A percentile compares a stretch with the other conserved stretches of the same genome.
These are phyloP conservation scores for Epinephelus cyanopodus DNA, from an alignment of 2,113 vertebrate species.

Conservation along the genomic window DNA sequence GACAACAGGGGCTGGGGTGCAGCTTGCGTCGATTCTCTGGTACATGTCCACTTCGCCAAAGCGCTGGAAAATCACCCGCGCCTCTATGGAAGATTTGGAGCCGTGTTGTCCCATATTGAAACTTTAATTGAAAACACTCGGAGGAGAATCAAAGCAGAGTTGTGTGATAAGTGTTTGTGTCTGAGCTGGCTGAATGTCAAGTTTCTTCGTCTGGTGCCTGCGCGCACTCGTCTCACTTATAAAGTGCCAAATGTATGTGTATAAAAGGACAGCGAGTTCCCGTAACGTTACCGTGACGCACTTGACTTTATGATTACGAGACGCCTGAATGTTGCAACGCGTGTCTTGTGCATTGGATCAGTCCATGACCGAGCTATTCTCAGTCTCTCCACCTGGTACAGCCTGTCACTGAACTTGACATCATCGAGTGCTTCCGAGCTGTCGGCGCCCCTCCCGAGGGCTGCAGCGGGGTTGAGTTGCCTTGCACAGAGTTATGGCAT, in stretches of 20 bases:
- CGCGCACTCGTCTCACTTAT: constrained; percentile 29
- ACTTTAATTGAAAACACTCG: not conserved
- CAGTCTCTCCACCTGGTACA: constrained; percentile 72
- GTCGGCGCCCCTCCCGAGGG: not conserved
- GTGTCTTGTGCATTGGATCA: constrained; percentile 24
- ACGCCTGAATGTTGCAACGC: not conserved
- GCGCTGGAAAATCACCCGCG: constrained; percentile 60
- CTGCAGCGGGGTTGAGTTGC: constrained; percentile 10
- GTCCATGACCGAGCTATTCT: constrained; percentile 71
- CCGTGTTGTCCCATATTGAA: constrained; percentile 79
- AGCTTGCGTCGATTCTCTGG: constrained; percentile 41
- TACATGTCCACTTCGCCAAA: constrained; percentile 24
- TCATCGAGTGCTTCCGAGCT: constrained; percentile 26
- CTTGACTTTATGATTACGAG: constrained; percentile 30
- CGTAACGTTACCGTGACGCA: constrained; percentile 64
- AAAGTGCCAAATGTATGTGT: constrained; percentile 14
- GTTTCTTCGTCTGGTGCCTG: not conserved
- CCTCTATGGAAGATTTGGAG: constrained; percentile 71
- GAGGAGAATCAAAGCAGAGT: not conserved
- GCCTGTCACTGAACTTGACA: constrained; percentile 56
- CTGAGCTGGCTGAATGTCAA: not conserved
- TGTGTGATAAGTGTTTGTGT: not conserved
- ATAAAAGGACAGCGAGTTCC: constrained; percentile 49
- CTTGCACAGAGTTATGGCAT: constrained; percentile 1
- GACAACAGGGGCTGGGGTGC: constrained; percentile 35